Conservation (phyloP, 2,797 vertebrate species). For the Merluccius polli region DNA sequence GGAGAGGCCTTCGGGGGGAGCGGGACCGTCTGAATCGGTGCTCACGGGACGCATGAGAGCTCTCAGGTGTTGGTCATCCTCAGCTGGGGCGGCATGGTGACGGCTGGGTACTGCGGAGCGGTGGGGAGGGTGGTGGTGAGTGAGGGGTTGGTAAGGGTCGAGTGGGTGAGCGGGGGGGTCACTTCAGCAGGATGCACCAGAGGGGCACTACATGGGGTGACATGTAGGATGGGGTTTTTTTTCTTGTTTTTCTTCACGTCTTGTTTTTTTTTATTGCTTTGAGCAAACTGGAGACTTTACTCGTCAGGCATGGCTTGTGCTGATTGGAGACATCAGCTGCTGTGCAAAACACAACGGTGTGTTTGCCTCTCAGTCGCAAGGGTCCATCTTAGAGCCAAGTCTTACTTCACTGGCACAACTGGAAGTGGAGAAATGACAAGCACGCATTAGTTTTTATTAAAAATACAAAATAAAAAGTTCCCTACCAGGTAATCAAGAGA, state of each 20-base stretch:
- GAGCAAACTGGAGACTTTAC: conserved; percentile 79
- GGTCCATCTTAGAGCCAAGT: conserved; percentile 84
- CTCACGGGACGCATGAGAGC: conserved; percentile 92
- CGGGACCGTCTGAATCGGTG: conserved; percentile 87
- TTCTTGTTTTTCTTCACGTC: conserved; percentile 15
- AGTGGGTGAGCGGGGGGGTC: conserved; percentile 64
- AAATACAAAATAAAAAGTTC: neutral
- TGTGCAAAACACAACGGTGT: conserved; percentile 75
- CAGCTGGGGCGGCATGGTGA: conserved; percentile 80
- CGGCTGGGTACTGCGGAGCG: conserved; percentile 50
- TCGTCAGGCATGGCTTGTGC: conserved; percentile 85
- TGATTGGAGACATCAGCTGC: conserved; percentile 78
- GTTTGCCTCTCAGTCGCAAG: conserved; percentile 74
- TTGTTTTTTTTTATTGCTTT: conserved; percentile 70
- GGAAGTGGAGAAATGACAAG: conserved; percentile 54
- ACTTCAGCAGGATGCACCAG: conserved; percentile 82
- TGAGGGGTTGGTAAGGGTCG: conserved; percentile 37
- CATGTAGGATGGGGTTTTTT: conserved; percentile 71
- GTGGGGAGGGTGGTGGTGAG: conserved; percentile 47
- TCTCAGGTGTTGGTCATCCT: conserved; percentile 90
- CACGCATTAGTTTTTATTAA: conserved; percentile 14
- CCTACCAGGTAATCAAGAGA: neutral
- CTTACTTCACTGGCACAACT: conserved; percentile 86
- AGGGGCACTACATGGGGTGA: conserved; percentile 82
- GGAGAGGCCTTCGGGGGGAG: conserved; percentile 88